These are phyloP conservation scores for Mionectes olivaceus DNA, from an alignment of 2,797 vertebrate species.

Conservation along the genomic window DNA sequence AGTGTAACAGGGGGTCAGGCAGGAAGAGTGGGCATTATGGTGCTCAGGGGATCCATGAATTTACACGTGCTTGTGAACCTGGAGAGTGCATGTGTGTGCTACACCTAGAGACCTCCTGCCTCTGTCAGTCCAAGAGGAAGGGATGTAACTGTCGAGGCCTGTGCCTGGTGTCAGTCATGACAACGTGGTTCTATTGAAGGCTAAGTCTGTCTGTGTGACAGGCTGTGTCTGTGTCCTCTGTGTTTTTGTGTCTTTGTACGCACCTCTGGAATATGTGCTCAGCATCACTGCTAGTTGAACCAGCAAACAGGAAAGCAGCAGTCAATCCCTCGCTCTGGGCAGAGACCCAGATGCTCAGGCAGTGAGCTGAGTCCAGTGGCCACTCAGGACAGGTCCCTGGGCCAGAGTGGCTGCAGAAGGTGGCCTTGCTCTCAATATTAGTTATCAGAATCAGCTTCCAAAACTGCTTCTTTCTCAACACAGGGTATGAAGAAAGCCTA, in stretches of 20 bases:
- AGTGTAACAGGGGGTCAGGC: fast-evolving
- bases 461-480: background rate
- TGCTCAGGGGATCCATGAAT: fast-evolving
- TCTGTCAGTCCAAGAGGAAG: background rate
- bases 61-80: fast-evolving
- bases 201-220: background rate
- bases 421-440: background rate
- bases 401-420: fast-evolving
- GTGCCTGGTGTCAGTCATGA: fast-evolving
- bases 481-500: background rate
- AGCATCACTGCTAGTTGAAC: background rate
- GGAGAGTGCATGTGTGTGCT: fast-evolving
- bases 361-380: background rate
- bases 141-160: fast-evolving
- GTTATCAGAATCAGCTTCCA: background rate
- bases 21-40: fast-evolving
- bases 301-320: background rate
- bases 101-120: no score
- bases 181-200: background rate
- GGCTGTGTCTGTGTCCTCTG: background rate
- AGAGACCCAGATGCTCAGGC: fast-evolving
- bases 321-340: background rate
- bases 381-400: fast-evolving
- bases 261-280: background rate
- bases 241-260: background rate